phyloP scores from a whole-genome alignment of 1,140 invertebrate species.

The Antheraea pernyi region DNA sequence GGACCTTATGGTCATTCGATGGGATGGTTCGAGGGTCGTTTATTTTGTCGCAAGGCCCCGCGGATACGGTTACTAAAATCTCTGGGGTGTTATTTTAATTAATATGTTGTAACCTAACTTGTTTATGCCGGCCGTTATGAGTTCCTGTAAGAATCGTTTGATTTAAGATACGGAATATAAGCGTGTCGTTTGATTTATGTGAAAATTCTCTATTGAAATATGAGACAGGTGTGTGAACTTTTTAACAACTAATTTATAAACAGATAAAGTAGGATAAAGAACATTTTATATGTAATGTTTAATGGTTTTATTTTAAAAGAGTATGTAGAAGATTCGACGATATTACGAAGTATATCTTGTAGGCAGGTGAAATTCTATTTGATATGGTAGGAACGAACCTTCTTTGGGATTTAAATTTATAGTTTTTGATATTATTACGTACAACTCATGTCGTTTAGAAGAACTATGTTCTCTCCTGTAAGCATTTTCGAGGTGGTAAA shows the following conservation, averaged over 20 bases:
- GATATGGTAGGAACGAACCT: no score
- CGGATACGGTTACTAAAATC: conserved; percentile 12
- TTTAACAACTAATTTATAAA: not conserved
- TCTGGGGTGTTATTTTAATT: conserved; percentile 53
- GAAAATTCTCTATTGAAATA: not conserved
- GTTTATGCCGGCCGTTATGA: conserved; percentile 5
- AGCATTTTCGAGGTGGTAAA: no score
- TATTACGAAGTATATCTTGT: no score
- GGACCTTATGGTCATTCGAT: conserved; percentile 70
- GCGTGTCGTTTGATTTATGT: not conserved
- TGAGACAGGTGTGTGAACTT: not conserved
- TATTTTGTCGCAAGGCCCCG: conserved; percentile 36
- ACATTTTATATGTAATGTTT: not conserved
- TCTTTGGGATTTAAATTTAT: no score
- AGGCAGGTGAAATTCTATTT: no score
- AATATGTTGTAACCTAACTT: conserved; percentile 27
- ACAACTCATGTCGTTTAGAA: no score
- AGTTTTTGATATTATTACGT: no score
- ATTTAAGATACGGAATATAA: conserved; percentile 2
- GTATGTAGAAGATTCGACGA: no score
- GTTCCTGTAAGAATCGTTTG: conserved; percentile 6
- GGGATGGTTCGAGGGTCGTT: conserved; percentile 42
- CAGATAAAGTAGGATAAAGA: not conserved
- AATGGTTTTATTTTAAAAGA: not conserved
- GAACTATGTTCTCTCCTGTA: no score